phyloP scores from a whole-genome alignment of 1,140 invertebrate species.

The Sycophila sp. region DNA sequence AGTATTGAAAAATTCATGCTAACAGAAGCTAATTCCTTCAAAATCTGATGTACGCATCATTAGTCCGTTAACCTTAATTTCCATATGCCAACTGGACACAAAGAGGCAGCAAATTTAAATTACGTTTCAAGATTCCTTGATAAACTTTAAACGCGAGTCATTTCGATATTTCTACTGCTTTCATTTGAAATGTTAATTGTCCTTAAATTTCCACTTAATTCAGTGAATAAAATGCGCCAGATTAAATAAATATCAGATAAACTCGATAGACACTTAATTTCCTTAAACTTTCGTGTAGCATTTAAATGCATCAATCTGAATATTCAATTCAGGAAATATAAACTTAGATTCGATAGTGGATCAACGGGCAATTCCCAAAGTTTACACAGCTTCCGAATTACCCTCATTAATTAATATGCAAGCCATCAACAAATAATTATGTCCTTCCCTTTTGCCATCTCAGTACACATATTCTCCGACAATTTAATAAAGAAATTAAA shows the following conservation, averaged over 20 bases:
- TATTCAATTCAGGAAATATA: too few species aligned
- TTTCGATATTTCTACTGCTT: neutral
- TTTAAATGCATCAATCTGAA: neutral
- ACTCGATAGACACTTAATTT: too few species aligned
- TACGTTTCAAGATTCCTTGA: conserved; percentile 1
- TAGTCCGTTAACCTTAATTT: neutral
- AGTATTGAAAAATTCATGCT: too few species aligned
- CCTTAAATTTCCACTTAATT: neutral
- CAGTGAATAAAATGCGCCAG: neutral
- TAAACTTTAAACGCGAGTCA: conserved; percentile 1
- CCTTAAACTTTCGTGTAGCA: neutral
- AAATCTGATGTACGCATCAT: conserved; percentile 15
- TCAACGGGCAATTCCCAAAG: too few species aligned
- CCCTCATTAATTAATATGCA: too few species aligned
- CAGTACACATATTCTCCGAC: too few species aligned
- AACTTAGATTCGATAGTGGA: too few species aligned
- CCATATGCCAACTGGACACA: conserved; percentile 2
- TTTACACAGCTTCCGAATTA: too few species aligned
- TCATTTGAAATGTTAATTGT: conserved; percentile 14
- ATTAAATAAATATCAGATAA: neutral
- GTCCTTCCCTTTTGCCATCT: too few species aligned
- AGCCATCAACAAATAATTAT: too few species aligned
- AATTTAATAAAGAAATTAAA: too few species aligned
- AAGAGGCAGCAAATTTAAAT: conserved; percentile 7
- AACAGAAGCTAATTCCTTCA: conserved; percentile 1